These are phyloP conservation scores for Aplocera efformata DNA, from an alignment of 2,888 invertebrate species.

Conservation along the genomic window DNA sequence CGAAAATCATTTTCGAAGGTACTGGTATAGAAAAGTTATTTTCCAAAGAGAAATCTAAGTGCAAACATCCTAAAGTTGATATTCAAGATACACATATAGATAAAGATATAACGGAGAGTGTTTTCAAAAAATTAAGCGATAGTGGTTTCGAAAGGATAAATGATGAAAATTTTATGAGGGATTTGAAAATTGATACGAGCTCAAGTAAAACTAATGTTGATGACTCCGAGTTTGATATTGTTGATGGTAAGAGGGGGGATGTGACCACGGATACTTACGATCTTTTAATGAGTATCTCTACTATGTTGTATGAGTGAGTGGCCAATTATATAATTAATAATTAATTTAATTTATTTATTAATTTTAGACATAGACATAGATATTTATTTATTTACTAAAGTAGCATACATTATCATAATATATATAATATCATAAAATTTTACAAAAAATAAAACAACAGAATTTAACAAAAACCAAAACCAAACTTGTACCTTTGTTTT, in stretches of 20 bases:
- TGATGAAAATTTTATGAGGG: conserved; percentile 1
- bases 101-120: not conserved
- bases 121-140: not conserved
- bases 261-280: conserved; percentile 27
- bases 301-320: conserved; percentile 37
- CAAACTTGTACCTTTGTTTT: no score
- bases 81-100: conserved; percentile 4
- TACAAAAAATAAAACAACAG: no score
- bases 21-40: conserved; percentile 34
- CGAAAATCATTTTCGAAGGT: conserved; percentile 34
- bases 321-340: no score
- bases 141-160: not conserved
- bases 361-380: no score
- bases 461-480: no score
- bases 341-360: no score
- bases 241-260: conserved; percentile 14
- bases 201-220: conserved; percentile 13
- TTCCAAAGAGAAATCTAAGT: conserved; percentile 25
- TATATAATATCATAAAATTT: no score
- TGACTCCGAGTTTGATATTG: conserved; percentile 13
- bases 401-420: no score
- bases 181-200: not conserved
- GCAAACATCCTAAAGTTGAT: conserved; percentile 28
- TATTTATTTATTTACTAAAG: no score
- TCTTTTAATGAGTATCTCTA: conserved; percentile 42